Conservation (phyloP, 35 echinoderm and acorn worm species). For the Patiria miniata region DNA sequence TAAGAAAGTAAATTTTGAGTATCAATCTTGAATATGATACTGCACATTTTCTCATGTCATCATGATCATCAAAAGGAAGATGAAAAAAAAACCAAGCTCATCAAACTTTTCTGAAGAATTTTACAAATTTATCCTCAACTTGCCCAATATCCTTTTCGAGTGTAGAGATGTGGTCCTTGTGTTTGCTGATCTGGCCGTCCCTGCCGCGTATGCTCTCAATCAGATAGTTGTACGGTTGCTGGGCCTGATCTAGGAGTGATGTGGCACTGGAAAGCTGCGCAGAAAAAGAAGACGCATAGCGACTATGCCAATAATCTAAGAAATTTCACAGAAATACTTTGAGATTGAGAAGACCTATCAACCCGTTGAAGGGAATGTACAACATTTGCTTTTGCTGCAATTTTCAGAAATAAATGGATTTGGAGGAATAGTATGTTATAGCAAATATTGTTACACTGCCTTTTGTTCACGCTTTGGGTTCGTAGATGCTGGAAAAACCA, state of each 20-base stretch:
- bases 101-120: neutral
- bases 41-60: neutral
- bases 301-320: no score
- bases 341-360: no score
- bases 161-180: slow-evolving; percentile 65
- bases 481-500: no score
- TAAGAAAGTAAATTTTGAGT: no score
- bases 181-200: slow-evolving; percentile 80
- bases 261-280: slow-evolving; percentile 89
- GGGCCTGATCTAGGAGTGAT: slow-evolving; percentile 83
- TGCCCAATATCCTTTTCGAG: slow-evolving; percentile 79
- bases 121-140: neutral
- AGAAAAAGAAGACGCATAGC: slow-evolving; percentile 8
- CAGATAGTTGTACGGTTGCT: slow-evolving; percentile 97
- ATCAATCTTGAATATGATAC: neutral
- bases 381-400: no score
- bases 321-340: neutral
- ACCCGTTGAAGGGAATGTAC: no score
- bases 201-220: slow-evolving; percentile 87
- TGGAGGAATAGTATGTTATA: no score
- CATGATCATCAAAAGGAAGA: neutral
- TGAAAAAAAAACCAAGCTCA: neutral
- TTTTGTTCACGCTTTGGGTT: no score
- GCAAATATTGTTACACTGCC: no score
- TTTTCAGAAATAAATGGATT: no score